Evolutionary conservation across 2,797 vertebrate genomes (phyloP).

Genomic region (Micropoecilia bifurca): DNA sequence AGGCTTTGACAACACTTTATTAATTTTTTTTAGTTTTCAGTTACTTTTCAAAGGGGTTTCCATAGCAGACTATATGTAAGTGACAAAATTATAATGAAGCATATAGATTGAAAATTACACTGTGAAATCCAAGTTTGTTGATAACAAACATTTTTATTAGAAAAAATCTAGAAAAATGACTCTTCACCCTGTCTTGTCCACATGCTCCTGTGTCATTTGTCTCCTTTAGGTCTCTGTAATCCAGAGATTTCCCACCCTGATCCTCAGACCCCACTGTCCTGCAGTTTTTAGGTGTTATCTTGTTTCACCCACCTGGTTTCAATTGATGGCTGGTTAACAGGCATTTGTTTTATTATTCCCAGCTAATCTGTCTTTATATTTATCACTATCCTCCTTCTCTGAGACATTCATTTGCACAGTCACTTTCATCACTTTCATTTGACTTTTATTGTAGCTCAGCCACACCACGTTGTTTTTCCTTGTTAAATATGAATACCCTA

Average conservation of each 20-base stretch:
- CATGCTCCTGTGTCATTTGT: not conserved
- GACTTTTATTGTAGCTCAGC: not conserved
- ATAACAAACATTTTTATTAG: not conserved
- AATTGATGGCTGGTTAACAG: no score
- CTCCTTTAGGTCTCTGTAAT: not conserved
- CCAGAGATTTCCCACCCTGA: no score
- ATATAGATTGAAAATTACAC: not conserved
- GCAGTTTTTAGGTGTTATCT: no score
- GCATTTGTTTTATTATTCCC: not conserved
- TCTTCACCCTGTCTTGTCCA: not conserved
- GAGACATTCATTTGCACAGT: not conserved
- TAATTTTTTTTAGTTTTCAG: not conserved
- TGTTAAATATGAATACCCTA: not conserved
- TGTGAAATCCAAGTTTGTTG: not conserved
- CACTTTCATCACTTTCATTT: not conserved
- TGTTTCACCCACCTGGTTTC: no score
- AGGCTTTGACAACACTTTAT: not conserved
- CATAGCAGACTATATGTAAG: not conserved
- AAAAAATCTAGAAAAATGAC: not conserved
- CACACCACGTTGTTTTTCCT: not conserved
- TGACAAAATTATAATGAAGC: not conserved
- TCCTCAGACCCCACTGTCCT: no score
- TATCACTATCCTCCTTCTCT: not conserved
- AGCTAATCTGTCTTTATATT: not conserved
- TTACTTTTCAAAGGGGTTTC: not conserved